Base-by-base conservation (phyloP, 92 coral and sea anemone genomes). In the Palythoa caribaeorum region DNA sequence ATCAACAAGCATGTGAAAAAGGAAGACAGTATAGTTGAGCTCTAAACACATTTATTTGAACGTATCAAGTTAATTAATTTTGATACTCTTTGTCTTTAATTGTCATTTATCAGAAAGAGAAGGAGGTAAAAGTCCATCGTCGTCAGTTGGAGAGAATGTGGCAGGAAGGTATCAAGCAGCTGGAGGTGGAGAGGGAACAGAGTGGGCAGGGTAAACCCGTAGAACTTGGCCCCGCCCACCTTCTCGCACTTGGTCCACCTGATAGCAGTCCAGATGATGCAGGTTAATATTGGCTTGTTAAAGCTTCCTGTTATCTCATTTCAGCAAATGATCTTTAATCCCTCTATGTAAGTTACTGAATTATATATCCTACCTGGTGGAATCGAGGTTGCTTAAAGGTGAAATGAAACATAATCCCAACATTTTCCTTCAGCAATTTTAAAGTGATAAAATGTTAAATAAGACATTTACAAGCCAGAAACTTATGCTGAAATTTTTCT, bases 101-200 rank as follows among this genome's bases (percentile, higher is more conserved):
- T 38, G 2, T 15, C 16, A 19, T 16, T 86, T 39, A n/a, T 57
- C 88, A 96, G 98, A 95, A 87, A 94, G 99, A 96, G 86, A 96
- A 90, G 73, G 98, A 95, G 62, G 95, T 97, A 21, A 97, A 97
- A 87, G 88, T 54, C 84, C 92, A 92, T 59, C 89, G 99, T 20
- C 94, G 83, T 38, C 92, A 90, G 78, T 83, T 94, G 92, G 99
- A 97, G 83, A 93, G 92, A 72, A 85, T 79, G 87, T 97, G 99
- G 99, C 93, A 95, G 77, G 98, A 95, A 83, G 92, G 92, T 12
- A 80, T 95, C 76, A 93, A 89, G 28, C 93, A 92, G 84, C 90
- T 97, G 89, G 98, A 86, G 16, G 80, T 83, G 75, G 71, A 55
- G 11, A 91, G 95, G 44, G 98, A 94, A 39, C 85, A 55, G 40